Percentiles rank a stretch among this genome's conserved stretches.
phyloP scores from a whole-genome alignment of 2,113 vertebrate species.

The Numenius arquata region DNA sequence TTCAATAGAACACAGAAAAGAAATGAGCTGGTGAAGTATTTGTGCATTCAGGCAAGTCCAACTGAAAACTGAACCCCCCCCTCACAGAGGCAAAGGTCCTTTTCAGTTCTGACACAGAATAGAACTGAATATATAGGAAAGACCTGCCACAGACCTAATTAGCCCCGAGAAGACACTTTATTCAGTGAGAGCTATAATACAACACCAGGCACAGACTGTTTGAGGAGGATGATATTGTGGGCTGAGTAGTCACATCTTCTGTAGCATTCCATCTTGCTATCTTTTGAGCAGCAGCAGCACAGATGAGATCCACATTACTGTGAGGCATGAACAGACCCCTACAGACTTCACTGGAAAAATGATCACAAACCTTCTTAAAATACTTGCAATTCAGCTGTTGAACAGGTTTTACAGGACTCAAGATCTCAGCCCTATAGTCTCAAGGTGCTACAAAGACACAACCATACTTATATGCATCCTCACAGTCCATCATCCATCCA shows the following conservation, averaged over 20 bases:
- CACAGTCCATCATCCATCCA: neutral
- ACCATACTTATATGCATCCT: neutral
- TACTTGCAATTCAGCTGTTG: neutral
- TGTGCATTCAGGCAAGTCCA: neutral
- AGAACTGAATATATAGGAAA: neutral
- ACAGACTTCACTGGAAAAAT: neutral
- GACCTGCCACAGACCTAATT: neutral
- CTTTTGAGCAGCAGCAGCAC: neutral
- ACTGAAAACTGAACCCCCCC: neutral
- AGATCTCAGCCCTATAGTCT: neutral
- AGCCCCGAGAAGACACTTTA: neutral
- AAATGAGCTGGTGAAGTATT: neutral
- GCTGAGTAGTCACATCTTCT: fast-evolving
- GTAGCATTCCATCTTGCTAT: neutral
- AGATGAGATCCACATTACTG: neutral
- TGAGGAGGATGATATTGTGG: neutral
- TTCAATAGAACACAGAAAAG: neutral
- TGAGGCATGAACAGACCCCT: neutral
- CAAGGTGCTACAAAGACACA: neutral
- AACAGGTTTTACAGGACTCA: fast-evolving
- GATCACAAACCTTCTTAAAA: neutral
- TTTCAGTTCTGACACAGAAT: neutral
- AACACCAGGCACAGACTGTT: neutral
- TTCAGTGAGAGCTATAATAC: neutral
- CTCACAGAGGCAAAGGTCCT: neutral